Percentiles rank a stretch among this genome's conserved stretches.
phyloP scores from a whole-genome alignment of 1,140 invertebrate species.

The Aphaenogaster rudis region DNA sequence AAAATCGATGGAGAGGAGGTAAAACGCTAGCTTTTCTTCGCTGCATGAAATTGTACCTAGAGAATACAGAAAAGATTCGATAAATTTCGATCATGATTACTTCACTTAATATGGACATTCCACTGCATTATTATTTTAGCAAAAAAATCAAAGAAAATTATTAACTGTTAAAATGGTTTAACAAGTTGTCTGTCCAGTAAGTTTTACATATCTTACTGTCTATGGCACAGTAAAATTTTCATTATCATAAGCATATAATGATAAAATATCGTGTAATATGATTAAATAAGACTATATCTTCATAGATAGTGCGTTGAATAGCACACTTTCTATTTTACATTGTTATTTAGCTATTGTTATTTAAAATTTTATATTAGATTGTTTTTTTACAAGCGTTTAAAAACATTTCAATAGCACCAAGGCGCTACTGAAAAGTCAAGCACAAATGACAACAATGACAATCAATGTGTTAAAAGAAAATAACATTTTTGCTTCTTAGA shows the following conservation, averaged over 20 bases:
- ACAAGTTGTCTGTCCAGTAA: background rate
- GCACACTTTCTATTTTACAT: no score
- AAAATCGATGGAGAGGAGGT: no score
- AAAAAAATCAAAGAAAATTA: background rate
- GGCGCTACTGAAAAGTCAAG: no score
- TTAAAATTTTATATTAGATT: background rate
- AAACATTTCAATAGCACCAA: no score
- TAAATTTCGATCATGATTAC: background rate
- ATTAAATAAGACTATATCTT: no score
- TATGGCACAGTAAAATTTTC: no score
- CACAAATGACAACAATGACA: no score
- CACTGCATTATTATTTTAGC: background rate
- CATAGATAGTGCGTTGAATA: no score
- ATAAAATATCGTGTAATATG: background rate
- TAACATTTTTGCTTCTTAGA: background rate
- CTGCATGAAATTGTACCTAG: no score
- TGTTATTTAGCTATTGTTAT: background rate
- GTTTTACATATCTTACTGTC: background rate
- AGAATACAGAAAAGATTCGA: background rate
- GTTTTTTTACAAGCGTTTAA: no score
- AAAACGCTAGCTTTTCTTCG: no score
- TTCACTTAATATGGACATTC: background rate
- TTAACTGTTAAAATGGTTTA: background rate
- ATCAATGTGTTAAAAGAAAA: background rate
- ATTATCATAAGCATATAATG: background rate